Percentiles rank a stretch among this genome's conserved stretches.
Conservation (phyloP, 2,797 vertebrate genomes). For the Gastrophryne carolinensis region DNA sequence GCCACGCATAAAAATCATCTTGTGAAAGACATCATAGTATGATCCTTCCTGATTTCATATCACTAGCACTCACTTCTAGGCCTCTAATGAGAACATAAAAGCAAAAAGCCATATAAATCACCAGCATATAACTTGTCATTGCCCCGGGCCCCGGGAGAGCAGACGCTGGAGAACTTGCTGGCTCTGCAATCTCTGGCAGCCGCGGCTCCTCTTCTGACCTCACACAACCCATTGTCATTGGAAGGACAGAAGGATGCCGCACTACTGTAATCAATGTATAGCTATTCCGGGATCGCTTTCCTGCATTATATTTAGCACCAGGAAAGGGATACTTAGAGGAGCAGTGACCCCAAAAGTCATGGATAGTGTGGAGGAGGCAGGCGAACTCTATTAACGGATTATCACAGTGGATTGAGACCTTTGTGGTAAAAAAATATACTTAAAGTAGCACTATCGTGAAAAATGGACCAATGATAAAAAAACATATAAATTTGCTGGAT, state of each 20-base stretch:
- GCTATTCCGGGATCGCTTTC: background rate
- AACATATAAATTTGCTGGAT: too few relatives aligned
- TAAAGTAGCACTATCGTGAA: too few relatives aligned
- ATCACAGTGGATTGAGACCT: too few relatives aligned
- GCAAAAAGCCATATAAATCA: conserved; percentile 8
- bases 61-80: too few relatives aligned
- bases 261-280: background rate
- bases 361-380: too few relatives aligned
- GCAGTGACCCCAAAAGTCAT: too few relatives aligned
- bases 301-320: background rate
- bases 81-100: background rate
- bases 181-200: conserved; percentile 2
- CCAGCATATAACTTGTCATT: background rate
- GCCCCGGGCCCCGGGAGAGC: background rate
- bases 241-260: background rate
- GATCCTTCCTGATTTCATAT: too few relatives aligned
- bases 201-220: background rate
- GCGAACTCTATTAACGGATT: too few relatives aligned
- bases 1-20: too few relatives aligned
- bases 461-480: too few relatives aligned
- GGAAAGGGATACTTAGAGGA: background rate
- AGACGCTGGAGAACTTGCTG: background rate
- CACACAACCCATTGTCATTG: conserved; percentile 13
- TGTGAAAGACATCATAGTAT: too few relatives aligned
- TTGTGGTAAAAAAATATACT: too few relatives aligned